phyloP scores from a whole-genome alignment of 2,797 vertebrate species.

The Mormyrus proboscirostris region DNA sequence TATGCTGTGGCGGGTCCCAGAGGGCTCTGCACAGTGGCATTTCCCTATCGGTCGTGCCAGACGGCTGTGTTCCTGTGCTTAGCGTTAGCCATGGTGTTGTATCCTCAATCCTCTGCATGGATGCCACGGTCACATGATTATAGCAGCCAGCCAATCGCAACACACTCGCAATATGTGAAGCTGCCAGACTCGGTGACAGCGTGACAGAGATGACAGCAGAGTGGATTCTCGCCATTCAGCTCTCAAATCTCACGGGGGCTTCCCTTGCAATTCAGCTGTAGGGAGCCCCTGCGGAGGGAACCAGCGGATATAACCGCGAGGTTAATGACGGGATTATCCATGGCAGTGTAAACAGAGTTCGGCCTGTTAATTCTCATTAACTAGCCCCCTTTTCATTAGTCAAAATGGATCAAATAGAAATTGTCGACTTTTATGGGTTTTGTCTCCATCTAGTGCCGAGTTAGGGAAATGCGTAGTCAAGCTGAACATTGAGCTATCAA shows the following conservation, averaged over 20 bases:
- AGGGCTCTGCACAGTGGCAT: neutral
- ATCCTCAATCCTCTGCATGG: neutral
- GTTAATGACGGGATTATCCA: neutral
- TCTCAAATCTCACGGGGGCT: neutral
- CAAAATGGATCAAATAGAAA: neutral
- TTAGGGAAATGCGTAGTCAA: neutral
- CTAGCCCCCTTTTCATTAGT: neutral
- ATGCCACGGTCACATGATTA: neutral
- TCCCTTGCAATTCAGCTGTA: neutral
- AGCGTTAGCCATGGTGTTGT: neutral
- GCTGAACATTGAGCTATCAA: neutral
- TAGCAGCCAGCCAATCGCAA: neutral
- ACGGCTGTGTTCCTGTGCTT: neutral
- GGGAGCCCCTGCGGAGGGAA: neutral
- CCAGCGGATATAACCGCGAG: neutral
- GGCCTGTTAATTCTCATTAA: neutral
- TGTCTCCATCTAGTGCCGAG: constrained; percentile 58
- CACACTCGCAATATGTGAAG: neutral
- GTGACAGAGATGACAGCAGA: neutral
- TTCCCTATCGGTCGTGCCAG: neutral
- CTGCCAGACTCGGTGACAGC: neutral
- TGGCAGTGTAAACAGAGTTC: neutral
- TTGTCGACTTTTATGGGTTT: constrained; percentile 39
- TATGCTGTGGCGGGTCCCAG: neutral
- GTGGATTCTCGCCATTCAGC: neutral